phyloP scores from a whole-genome alignment of 1,140 invertebrate genomes.

The Spodoptera litura region DNA sequence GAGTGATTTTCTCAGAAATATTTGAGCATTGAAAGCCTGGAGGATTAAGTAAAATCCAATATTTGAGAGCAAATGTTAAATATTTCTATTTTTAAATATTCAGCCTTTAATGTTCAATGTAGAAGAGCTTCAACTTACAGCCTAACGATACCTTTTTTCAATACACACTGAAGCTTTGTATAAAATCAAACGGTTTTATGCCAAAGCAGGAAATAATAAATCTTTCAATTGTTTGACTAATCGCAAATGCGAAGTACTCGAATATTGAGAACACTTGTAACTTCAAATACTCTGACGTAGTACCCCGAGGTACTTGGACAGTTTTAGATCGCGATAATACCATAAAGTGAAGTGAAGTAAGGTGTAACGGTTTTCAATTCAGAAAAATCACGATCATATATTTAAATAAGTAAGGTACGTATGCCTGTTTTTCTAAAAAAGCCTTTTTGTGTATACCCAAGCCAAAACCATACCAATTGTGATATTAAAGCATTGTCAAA shows the following conservation, averaged over 20 bases:
- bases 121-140: too few species aligned
- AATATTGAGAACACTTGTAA: background rate
- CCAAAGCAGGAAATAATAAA: background rate
- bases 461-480: background rate
- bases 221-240: background rate
- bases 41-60: too few species aligned
- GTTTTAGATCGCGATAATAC: background rate
- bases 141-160: too few species aligned
- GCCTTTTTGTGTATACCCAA: background rate
- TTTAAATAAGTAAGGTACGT: too few species aligned
- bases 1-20: too few species aligned
- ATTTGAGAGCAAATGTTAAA: too few species aligned
- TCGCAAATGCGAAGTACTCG: background rate
- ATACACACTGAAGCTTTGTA: too few species aligned
- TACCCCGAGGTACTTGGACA: background rate
- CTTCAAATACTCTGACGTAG: conserved; percentile 7
- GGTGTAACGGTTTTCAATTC: background rate
- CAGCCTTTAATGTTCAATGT: too few species aligned
- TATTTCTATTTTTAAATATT: too few species aligned
- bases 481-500: background rate
- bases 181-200: background rate
- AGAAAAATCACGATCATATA: too few species aligned
- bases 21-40: too few species aligned
- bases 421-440: background rate
- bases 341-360: background rate